Base-by-base conservation (phyloP, 2,888 invertebrate species). In the Eulithis testata region DNA sequence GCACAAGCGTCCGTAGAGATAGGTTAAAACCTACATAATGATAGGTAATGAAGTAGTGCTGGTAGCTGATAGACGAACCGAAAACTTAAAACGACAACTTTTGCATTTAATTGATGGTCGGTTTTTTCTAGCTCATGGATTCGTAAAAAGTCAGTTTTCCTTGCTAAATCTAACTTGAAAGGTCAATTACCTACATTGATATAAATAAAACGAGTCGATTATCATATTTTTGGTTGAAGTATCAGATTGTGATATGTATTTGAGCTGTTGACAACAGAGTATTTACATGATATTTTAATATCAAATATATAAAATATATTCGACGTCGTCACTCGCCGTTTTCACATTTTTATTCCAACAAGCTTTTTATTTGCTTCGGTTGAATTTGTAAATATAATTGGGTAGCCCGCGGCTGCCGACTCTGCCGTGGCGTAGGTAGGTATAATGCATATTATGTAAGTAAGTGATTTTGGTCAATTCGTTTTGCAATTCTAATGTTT, bases 381-480 rank as follows among this genome's bases (percentile, higher is more conserved):
- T 70, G 65, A 78, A 87, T 89, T 85, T 89, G 88, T 85, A 74
- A 89, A 87, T 87, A 86, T 85, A 89, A 89, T 87, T 66, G 61
- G 45, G 40, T 12, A 53, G 43, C 54, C 56, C 53, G 57, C 53
- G 63, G 60, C 57, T 66, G 37, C 65, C 50, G 60, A 63, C 68
- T 58, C 57, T 66, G 37, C 65, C 50, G 60, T 61, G 68, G 69
- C 73, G 75, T 76, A 73, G 21, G 75, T 76, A 73, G 21, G 21
- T 21, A 21, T 79, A 81, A 86, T 88, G 83, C 84, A 88, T 21
- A 21, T 21, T 21, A 21, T 21, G 21, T 21, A 21, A 21, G 21
- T 78, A 82, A 88, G 75, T 78, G 82, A 88, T 90, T 88, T 89
- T 86, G 66, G 83, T 80, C 82, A 84, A 82, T 80, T 81, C 73